Evolutionary conservation across 2,888 invertebrate genomes (phyloP).

Genomic region (Luperina nickerlii): DNA sequence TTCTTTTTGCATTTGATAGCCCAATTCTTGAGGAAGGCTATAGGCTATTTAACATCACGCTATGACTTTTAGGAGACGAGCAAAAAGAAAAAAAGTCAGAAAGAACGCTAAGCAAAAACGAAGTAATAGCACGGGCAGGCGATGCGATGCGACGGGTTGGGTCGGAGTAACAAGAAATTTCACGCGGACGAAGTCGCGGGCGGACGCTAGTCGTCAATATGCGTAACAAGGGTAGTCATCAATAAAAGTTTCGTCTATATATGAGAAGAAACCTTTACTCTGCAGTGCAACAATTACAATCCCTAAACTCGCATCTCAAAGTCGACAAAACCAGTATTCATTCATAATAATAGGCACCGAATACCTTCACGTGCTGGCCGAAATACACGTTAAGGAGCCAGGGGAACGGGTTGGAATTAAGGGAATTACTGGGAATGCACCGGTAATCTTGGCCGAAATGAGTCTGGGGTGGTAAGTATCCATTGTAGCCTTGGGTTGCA

Average conservation of each 20-base stretch:
- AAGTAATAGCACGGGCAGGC: no score
- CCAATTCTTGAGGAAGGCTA: no score
- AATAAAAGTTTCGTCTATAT: not conserved
- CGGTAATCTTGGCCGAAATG: slow-evolving; percentile 74
- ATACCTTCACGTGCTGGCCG: slow-evolving; percentile 61
- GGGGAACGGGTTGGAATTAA: slow-evolving; percentile 71
- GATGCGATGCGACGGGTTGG: no score
- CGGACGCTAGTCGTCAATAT: no score
- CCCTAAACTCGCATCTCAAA: not conserved
- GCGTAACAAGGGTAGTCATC: no score
- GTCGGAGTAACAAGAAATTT: no score
- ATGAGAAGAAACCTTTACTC: not conserved
- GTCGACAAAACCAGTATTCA: slow-evolving; percentile 19
- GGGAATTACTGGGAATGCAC: slow-evolving; percentile 76
- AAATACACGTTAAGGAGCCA: slow-evolving; percentile 64
- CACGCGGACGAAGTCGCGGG: no score
- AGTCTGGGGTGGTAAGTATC: slow-evolving; percentile 64
- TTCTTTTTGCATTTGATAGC: no score
- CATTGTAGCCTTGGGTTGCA: slow-evolving; percentile 55
- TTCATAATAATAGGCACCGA: slow-evolving; percentile 47
- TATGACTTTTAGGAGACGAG: no score
- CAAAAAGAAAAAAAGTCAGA: no score
- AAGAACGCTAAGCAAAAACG: no score
- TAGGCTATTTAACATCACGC: no score
- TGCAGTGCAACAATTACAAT: not conserved